Base-by-base conservation (phyloP, 1,140 invertebrate species). In the Euborellia annulipes region DNA sequence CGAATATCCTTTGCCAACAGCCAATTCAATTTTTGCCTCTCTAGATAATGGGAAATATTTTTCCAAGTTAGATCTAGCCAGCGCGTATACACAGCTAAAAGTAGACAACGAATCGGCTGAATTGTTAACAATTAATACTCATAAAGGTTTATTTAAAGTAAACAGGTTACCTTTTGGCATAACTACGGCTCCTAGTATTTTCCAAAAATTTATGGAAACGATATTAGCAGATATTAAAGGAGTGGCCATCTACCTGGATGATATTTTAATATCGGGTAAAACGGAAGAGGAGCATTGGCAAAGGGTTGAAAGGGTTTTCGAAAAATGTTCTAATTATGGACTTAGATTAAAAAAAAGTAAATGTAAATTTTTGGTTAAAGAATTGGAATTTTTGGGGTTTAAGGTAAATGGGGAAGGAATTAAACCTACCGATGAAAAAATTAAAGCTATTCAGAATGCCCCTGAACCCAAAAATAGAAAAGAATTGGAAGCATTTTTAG, bases 111-210 rank as follows among this genome's bases (percentile, higher is more conserved):
- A 56, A 52, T 53, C 3, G 57, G 49, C 40, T 64, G 66, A 11
- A 62, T 60, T 55, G 52, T 51, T 6, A 49, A 66, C 6, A 21
- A 17, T 27, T 30, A 36, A 48, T 32, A 14, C 41, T 61, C 18
- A n/a, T n/a, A 58, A 57, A 38, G 67, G 70, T 3, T 43, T 70
- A n/a, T 71, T 59, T 50, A 49, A 54, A 6, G 63, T 67, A 14
- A 64, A 63, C 20, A 43, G 66, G 3, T 46, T 74, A 46, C 59
- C 60, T 11, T 71, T 66, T 54, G 65, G 69, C 2, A 57, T 70
- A 6, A 55, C 58, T 21, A 55, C 59, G n/a, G 59, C 58, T 34
- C 64, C 62, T 56, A 44, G 46, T 13, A 50, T 49, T 9, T 60
- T 58, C 27, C 58, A 59, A 27, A 11, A 50, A 16, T 9, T 54